Evolutionary conservation across 2,113 vertebrate species (phyloP).

Genomic region (Caracal caracal): DNA sequence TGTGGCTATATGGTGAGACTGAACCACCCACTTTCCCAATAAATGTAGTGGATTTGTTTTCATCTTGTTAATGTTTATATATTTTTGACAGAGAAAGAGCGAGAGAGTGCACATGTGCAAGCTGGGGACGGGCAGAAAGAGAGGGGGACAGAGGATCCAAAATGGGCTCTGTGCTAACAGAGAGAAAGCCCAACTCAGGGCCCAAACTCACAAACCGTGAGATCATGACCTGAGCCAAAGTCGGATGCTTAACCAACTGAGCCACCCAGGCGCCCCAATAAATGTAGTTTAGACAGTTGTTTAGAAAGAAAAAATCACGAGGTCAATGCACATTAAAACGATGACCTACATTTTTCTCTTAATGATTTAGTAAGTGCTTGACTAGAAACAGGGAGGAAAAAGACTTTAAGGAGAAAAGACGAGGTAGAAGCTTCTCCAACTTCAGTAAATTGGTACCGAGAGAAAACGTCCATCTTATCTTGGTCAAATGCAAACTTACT

Average conservation of each 20-base stretch:
- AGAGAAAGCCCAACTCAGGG: too few relatives aligned
- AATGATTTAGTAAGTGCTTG: background rate
- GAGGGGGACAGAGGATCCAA: too few relatives aligned
- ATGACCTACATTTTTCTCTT: constrained; percentile 10
- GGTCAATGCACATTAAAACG: background rate
- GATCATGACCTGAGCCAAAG: too few relatives aligned
- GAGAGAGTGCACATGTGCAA: too few relatives aligned
- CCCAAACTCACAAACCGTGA: too few relatives aligned
- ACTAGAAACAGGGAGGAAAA: background rate
- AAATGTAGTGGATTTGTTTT: background rate
- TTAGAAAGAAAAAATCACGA: background rate
- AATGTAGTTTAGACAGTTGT: background rate
- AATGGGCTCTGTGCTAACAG: too few relatives aligned
- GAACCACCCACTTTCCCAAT: background rate
- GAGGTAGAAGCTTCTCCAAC: background rate
- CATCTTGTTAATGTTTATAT: too few relatives aligned
- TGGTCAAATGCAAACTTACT: background rate
- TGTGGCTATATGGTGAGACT: background rate
- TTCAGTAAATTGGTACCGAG: background rate
- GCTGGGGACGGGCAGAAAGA: too few relatives aligned
- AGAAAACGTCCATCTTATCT: background rate
- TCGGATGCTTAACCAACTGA: too few relatives aligned
- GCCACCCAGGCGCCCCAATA: background rate
- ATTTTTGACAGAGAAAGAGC: too few relatives aligned
- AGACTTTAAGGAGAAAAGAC: background rate